Evolutionary conservation across 2,888 invertebrate genomes (phyloP).

Genomic region (Leptinotarsa tumamoca): DNA sequence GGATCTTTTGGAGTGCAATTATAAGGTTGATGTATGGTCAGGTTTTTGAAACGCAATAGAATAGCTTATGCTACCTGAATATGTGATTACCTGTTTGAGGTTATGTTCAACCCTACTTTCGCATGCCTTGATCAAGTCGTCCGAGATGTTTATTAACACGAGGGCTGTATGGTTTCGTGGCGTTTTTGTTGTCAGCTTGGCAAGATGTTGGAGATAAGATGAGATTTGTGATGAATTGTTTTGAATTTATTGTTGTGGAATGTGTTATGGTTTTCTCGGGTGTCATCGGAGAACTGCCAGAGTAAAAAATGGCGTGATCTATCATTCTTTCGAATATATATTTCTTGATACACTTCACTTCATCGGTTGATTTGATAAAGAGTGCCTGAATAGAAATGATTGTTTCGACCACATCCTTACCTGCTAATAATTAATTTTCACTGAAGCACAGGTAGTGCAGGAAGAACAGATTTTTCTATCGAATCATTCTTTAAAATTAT

Average conservation of each 20-base stretch:
- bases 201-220: conserved; percentile 39
- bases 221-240: conserved; percentile 38
- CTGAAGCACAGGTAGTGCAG: too few species aligned
- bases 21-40: conserved; percentile 65
- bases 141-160: conserved; percentile 46
- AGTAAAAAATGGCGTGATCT: neutral
- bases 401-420: too few species aligned
- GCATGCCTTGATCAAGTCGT: conserved; percentile 48
- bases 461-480: too few species aligned
- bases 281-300: conserved; percentile 14
- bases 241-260: conserved; percentile 39
- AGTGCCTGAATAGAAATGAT: too few species aligned
- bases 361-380: neutral
- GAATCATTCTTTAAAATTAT: too few species aligned
- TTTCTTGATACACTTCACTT: neutral
- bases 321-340: conserved; percentile 12
- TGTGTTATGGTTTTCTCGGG: conserved; percentile 31
- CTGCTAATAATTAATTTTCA: too few species aligned
- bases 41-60: conserved; percentile 58
- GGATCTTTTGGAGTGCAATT: conserved; percentile 65
- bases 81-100: conserved; percentile 60
- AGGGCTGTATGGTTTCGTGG: conserved; percentile 38
- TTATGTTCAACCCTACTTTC: conserved; percentile 39
- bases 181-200: conserved; percentile 37
- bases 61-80: conserved; percentile 64